Percentiles rank a stretch among this genome's conserved stretches.
Conservation (phyloP, 2,888 invertebrate genomes). For the Chrysomela aeneicollis region DNA sequence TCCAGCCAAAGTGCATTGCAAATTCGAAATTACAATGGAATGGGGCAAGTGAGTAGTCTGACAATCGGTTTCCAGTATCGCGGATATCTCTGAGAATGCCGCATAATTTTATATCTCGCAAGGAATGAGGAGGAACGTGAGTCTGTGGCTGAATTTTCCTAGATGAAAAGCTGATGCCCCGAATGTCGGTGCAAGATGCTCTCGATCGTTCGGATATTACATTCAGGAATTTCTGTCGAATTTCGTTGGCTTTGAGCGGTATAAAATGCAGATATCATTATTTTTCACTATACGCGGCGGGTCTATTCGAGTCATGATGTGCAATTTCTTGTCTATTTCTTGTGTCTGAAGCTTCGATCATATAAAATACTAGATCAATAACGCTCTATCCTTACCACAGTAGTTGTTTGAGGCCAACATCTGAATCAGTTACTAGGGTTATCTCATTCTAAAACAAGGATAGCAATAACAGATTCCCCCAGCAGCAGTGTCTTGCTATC, state of each 20-base stretch:
- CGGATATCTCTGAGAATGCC: slow-evolving; percentile 7
- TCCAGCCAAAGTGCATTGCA: slow-evolving; percentile 19
- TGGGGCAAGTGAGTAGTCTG: slow-evolving; percentile 2
- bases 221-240: not conserved
- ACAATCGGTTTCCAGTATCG: slow-evolving; percentile 17
- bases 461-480: too few relatives aligned
- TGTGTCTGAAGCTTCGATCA: too few relatives aligned
- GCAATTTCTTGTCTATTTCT: too few relatives aligned
- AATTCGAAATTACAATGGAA: slow-evolving; percentile 9
- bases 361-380: too few relatives aligned
- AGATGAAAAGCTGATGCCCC: slow-evolving; percentile 7
- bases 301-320: too few relatives aligned
- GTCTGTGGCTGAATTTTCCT: slow-evolving; percentile 13
- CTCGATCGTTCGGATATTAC: not conserved
- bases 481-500: too few relatives aligned
- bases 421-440: too few relatives aligned
- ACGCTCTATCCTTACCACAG: too few relatives aligned
- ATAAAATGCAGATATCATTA: too few relatives aligned
- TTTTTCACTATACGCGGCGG: too few relatives aligned
- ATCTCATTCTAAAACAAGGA: too few relatives aligned
- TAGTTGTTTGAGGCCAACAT: too few relatives aligned
- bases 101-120: slow-evolving; percentile 16
- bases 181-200: slow-evolving; percentile 10
- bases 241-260: not conserved
- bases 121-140: slow-evolving; percentile 9